phyloP scores from a whole-genome alignment of 2,113 vertebrate genomes.

The Cinclus cinclus region DNA sequence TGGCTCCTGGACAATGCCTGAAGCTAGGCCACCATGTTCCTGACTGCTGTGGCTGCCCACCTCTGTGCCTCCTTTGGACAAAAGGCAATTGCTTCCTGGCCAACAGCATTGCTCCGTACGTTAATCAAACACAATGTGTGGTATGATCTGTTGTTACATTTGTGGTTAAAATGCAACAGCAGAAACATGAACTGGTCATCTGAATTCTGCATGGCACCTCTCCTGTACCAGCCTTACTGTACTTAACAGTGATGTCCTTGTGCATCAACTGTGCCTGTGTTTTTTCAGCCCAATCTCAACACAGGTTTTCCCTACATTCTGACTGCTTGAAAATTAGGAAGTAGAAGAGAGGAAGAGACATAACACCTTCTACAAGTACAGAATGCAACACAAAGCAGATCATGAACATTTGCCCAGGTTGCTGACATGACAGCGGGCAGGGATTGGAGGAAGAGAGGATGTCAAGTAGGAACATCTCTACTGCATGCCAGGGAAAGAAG shows the following conservation, averaged over 20 bases:
- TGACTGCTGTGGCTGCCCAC: background rate
- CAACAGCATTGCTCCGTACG: background rate
- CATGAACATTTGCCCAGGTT: background rate
- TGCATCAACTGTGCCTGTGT: background rate
- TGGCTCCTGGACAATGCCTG: fast-evolving
- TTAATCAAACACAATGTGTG: background rate
- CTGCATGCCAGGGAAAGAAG: background rate
- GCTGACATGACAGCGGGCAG: background rate
- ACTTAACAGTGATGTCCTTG: background rate
- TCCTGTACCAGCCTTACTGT: background rate
- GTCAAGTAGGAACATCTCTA: background rate
- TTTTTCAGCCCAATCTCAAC: background rate
- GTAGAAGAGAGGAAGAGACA: background rate
- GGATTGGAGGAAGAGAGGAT: background rate
- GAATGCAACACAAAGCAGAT: background rate
- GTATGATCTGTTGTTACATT: background rate
- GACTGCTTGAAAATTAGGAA: background rate
- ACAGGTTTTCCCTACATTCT: background rate
- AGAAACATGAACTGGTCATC: background rate
- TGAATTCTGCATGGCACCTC: background rate
- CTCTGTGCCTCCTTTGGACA: background rate
- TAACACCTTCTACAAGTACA: background rate
- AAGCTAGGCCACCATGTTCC: background rate
- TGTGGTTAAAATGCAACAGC: background rate
- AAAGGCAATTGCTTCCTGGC: background rate